phyloP scores from a whole-genome alignment of 2,797 vertebrate species.

The Leucoraja ocellata region DNA sequence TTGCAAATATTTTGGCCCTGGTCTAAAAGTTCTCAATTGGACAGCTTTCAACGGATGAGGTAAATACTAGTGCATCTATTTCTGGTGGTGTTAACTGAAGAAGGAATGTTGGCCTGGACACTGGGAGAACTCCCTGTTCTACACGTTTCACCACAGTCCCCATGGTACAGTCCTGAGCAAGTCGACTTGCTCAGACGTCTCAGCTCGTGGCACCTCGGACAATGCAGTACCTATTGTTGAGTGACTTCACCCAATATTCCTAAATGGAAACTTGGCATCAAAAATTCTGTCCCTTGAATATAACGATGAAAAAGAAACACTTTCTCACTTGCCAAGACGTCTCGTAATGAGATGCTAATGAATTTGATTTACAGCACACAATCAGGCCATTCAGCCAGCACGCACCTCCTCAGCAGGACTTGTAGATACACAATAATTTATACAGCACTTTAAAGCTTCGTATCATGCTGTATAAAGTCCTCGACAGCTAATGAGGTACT shows the following conservation, averaged over 20 bases:
- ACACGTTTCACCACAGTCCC: not conserved
- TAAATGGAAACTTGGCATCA: too few species aligned
- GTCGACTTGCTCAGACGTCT: too few species aligned
- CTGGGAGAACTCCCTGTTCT: slow-evolving; percentile 4
- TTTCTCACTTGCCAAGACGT: too few species aligned
- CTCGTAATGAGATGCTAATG: too few species aligned
- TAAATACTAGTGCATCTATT: not conserved
- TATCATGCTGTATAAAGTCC: too few species aligned
- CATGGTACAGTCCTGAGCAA: not conserved
- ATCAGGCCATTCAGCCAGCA: not conserved
- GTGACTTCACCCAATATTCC: too few species aligned
- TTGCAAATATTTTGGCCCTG: not conserved
- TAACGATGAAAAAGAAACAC: too few species aligned
- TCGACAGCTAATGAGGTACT: too few species aligned
- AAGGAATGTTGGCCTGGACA: not conserved
- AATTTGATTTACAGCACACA: not conserved
- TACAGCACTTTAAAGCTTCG: too few species aligned
- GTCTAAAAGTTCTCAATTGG: not conserved
- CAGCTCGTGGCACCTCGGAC: not conserved
- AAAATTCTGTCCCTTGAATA: too few species aligned
- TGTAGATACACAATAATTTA: too few species aligned
- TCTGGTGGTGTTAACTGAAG: not conserved
- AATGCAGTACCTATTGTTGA: not conserved
- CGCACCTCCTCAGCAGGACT: not conserved
- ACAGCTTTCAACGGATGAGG: not conserved